Conservation (phyloP, 2,888 invertebrate genomes). For the Leuctra nigra region DNA sequence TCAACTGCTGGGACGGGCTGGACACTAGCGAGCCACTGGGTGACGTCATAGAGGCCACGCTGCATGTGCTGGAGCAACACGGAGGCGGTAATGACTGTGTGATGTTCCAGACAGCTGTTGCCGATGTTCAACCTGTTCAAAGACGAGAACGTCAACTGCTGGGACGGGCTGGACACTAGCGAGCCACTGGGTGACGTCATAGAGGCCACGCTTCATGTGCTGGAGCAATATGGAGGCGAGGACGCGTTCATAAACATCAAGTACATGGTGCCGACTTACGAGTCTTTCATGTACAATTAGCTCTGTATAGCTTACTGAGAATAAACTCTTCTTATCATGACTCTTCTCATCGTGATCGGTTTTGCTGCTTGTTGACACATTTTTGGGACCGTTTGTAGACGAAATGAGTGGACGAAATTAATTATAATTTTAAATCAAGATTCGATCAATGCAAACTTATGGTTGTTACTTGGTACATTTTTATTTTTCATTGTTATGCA, state of each 20-base stretch:
- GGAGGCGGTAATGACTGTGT: too few species aligned
- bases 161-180: slow-evolving; percentile 80
- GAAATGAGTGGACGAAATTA: too few species aligned
- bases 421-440: too few species aligned
- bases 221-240: slow-evolving; percentile 89
- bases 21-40: slow-evolving; percentile 84
- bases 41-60: slow-evolving; percentile 85
- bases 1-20: slow-evolving; percentile 81
- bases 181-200: slow-evolving; percentile 87
- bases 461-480: too few species aligned
- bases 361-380: too few species aligned
- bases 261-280: slow-evolving; percentile 96
- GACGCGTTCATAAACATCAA: slow-evolving; percentile 98
- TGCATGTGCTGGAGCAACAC: slow-evolving; percentile 82
- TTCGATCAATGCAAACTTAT: too few species aligned
- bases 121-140: slow-evolving; percentile 86
- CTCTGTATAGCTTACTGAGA: too few species aligned
- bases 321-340: too few species aligned
- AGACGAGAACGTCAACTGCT: slow-evolving; percentile 78
- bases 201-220: slow-evolving; percentile 82
- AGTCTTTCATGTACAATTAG: slow-evolving; percentile 82
- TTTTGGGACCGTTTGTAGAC: too few species aligned
- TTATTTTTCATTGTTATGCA: too few species aligned
- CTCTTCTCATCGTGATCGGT: too few species aligned
- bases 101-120: slow-evolving; percentile 75